These are phyloP conservation scores for Halesus radiatus DNA, from an alignment of 1,140 invertebrate species.

Conservation along the genomic window DNA sequence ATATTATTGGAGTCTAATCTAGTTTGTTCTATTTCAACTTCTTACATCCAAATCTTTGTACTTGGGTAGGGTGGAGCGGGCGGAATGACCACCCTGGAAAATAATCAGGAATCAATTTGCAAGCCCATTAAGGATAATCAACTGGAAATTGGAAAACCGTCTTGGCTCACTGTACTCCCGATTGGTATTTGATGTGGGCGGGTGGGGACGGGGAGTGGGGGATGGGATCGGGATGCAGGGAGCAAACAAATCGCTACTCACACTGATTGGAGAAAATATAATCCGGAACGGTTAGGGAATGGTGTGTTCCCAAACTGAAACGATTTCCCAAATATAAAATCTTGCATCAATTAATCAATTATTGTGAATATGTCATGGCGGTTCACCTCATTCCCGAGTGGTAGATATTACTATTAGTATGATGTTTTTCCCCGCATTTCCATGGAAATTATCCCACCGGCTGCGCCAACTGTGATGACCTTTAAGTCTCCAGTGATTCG, in stretches of 20 bases:
- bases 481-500: too few relatives aligned
- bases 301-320: background rate
- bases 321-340: too few relatives aligned
- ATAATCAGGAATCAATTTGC: conserved; percentile 57
- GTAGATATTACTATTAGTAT: too few relatives aligned
- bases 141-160: conserved; percentile 57
- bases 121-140: conserved; percentile 56
- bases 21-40: background rate
- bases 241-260: conserved; percentile 30
- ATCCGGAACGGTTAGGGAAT: background rate
- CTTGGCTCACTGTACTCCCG: conserved; percentile 21
- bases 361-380: too few relatives aligned
- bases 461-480: too few relatives aligned
- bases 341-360: too few relatives aligned
- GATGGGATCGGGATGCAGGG: background rate
- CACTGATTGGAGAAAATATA: conserved; percentile 17
- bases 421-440: too few relatives aligned
- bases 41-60: conserved; percentile 23
- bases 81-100: conserved; percentile 33
- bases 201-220: background rate
- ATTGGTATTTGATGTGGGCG: conserved; percentile 1
- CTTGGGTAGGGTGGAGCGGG: background rate
- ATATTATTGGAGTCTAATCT: too few relatives aligned
- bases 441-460: too few relatives aligned
- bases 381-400: too few relatives aligned